These are phyloP conservation scores for Procapra przewalskii DNA, from an alignment of 2,113 vertebrate species.

Conservation along the genomic window DNA sequence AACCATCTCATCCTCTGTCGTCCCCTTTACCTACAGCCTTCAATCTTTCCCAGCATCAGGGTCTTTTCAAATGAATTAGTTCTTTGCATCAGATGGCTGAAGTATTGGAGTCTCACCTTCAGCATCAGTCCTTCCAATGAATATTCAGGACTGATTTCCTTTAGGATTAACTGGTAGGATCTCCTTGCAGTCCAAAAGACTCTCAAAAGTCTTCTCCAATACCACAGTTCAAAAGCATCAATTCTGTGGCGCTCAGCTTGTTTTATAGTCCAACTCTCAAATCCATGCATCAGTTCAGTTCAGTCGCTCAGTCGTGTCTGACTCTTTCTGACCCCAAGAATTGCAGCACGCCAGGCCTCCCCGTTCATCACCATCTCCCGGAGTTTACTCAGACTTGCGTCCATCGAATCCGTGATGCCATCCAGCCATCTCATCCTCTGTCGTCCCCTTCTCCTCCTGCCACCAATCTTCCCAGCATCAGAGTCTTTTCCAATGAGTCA, in stretches of 20 bases:
- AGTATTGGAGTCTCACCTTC: not conserved
- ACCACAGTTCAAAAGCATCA: not conserved
- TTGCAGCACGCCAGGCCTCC: too few species aligned
- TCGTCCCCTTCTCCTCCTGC: too few species aligned
- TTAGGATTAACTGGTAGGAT: not conserved
- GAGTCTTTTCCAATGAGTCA: too few species aligned
- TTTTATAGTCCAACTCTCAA: not conserved
- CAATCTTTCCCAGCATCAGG: not conserved
- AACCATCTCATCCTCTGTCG: not conserved
- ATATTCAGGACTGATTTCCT: not conserved
- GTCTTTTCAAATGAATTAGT: not conserved
- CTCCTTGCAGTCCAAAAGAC: not conserved
- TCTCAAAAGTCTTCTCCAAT: not conserved
- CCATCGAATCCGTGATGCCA: too few species aligned
- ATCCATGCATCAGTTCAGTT: not conserved
- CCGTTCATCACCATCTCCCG: too few species aligned
- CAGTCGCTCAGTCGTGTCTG: too few species aligned
- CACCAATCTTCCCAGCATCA: too few species aligned
- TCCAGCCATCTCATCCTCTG: too few species aligned
- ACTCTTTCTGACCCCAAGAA: too few species aligned
- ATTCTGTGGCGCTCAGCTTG: rapidly evolving
- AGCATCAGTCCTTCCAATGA: not conserved
- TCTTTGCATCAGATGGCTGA: not conserved
- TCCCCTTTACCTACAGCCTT: not conserved
- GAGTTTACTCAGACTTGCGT: too few species aligned